Evolutionary conservation across 2,113 vertebrate genomes (phyloP).

Genomic region (Lamprologus speciosus): DNA sequence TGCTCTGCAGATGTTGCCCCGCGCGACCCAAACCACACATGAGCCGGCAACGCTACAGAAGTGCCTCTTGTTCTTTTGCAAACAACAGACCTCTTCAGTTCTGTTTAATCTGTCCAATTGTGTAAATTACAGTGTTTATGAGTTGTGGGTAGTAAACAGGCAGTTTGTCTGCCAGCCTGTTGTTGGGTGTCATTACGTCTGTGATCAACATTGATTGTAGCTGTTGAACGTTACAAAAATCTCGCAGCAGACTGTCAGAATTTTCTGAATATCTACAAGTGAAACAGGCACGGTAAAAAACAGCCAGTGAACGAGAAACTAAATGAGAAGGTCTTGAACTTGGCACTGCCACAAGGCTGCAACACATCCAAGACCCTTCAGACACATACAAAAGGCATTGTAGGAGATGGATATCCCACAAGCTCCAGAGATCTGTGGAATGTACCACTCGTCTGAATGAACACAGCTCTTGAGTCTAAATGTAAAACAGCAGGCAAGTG

Average conservation of each 20-base stretch:
- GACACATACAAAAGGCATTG: not conserved
- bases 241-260: not conserved
- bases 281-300: not conserved
- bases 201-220: not conserved
- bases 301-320: not conserved
- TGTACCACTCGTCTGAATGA: not conserved
- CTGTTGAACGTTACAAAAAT: not conserved
- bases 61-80: conserved; percentile 3
- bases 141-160: not conserved
- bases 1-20: conserved; percentile 59
- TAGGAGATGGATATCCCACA: not conserved
- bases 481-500: not conserved
- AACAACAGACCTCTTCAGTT: conserved; percentile 1
- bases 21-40: conserved; percentile 16
- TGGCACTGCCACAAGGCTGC: not conserved
- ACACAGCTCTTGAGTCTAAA: not conserved
- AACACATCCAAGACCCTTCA: not conserved
- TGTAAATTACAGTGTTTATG: conserved; percentile 14
- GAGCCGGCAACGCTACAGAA: not conserved
- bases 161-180: not conserved
- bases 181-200: not conserved
- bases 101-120: not conserved
- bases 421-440: not conserved
- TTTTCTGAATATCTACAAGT: not conserved
- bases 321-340: not conserved